Evolutionary conservation across 2,113 vertebrate genomes (phyloP).

Genomic region (Procavia capensis): DNA sequence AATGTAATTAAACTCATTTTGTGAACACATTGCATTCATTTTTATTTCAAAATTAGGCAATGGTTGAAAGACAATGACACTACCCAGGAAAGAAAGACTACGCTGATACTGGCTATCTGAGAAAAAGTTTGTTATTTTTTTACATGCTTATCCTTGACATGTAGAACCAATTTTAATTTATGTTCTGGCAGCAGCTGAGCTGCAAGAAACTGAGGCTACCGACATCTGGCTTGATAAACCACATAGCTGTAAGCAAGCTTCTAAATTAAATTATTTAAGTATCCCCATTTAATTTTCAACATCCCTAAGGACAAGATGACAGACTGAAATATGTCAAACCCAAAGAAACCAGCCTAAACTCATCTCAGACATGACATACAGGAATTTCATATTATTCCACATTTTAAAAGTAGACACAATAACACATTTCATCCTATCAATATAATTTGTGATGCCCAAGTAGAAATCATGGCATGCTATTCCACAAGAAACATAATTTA

Average conservation of each 20-base stretch:
- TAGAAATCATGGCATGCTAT: constrained; percentile 53
- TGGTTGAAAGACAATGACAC: not conserved
- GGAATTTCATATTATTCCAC: constrained; percentile 68
- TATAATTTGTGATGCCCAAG: constrained; percentile 66
- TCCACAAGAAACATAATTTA: constrained; percentile 66
- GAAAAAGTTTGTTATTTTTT: constrained; percentile 43
- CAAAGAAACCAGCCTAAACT: constrained; percentile 69
- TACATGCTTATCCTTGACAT: constrained; percentile 3
- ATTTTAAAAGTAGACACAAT: constrained; percentile 68
- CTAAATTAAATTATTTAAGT: constrained; percentile 81
- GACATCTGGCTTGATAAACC: constrained; percentile 78
- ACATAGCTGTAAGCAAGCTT: constrained; percentile 77
- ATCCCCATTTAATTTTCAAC: constrained; percentile 76
- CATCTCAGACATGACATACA: constrained; percentile 69
- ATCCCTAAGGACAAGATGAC: constrained; percentile 73
- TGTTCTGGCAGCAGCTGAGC: constrained; percentile 65
- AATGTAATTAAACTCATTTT: constrained; percentile 54
- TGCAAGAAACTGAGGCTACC: constrained; percentile 67
- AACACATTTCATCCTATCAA: constrained; percentile 60
- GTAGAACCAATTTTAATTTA: constrained; percentile 72
- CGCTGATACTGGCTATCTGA: not conserved
- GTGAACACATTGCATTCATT: constrained; percentile 48
- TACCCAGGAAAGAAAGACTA: not conserved
- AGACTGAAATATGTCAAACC: constrained; percentile 73
- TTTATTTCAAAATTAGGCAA: constrained; percentile 46